A percentile compares a stretch with the other conserved stretches of the same genome.
Evolutionary conservation across 37 sponge, comb jelly and placozoan genomes (phyloP).

Genomic region (Aplysina aerophoba): DNA sequence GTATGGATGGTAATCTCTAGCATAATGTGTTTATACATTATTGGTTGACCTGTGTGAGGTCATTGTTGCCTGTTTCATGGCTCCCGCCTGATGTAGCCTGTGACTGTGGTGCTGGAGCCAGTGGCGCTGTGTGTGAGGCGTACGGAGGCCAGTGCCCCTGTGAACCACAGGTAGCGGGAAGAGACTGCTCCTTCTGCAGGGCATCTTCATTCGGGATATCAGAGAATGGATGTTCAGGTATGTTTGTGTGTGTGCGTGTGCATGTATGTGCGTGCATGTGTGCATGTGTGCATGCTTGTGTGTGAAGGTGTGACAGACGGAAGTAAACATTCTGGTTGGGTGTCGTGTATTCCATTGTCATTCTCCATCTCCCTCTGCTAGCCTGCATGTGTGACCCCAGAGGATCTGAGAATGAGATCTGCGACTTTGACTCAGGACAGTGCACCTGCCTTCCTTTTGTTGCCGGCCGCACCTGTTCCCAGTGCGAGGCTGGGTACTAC

Average conservation of each 20-base stretch:
- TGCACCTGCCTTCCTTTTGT: constrained; percentile 70
- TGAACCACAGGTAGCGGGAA: constrained; percentile 66
- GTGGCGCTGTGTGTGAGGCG: constrained; percentile 35
- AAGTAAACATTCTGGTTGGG: no score
- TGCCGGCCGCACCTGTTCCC: constrained; percentile 54
- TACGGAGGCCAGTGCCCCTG: constrained; percentile 86
- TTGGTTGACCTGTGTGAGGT: background rate
- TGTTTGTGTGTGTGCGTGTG: background rate
- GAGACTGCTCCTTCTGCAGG: constrained; percentile 67
- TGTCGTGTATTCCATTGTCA: background rate
- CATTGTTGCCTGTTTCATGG: background rate
- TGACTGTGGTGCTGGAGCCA: constrained; percentile 53
- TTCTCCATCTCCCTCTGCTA: background rate
- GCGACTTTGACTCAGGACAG: constrained; percentile 57
- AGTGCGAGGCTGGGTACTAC: constrained; percentile 44
- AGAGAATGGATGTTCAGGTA: constrained; percentile 61
- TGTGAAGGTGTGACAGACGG: no score
- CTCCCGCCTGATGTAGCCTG: constrained; percentile 45
- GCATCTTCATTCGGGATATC: constrained; percentile 55
- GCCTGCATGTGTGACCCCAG: constrained; percentile 59
- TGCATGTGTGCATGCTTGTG: no score
- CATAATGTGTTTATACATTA: no score
- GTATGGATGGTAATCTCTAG: no score
- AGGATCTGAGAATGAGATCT: constrained; percentile 55
- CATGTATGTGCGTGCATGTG: no score